phyloP scores from a whole-genome alignment of 1,140 invertebrate species.

The Drosophila sturtevanti region DNA sequence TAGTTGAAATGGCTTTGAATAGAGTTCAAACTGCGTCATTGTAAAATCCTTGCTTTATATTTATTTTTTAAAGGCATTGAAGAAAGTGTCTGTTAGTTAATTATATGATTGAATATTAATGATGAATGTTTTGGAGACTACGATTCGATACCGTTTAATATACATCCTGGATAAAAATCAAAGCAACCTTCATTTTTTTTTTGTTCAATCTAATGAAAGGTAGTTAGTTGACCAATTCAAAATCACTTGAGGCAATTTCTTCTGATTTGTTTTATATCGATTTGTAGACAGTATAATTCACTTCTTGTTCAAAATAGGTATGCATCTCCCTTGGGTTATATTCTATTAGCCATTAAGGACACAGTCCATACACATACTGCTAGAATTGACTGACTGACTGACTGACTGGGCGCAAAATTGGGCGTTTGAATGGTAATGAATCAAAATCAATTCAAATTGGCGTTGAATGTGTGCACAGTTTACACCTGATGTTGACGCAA shows the following conservation, averaged over 20 bases:
- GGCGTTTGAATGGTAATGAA: constrained; percentile 38
- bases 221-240: neutral
- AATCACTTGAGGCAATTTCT: neutral
- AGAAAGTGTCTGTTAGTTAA: neutral
- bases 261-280: constrained; percentile 1
- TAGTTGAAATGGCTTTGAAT: too few relatives aligned
- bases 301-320: neutral
- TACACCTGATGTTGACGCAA: constrained; percentile 40
- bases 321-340: neutral
- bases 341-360: neutral
- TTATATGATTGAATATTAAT: too few relatives aligned
- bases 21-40: too few relatives aligned
- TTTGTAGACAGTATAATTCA: neutral
- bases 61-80: neutral
- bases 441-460: constrained; percentile 58
- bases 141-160: too few relatives aligned
- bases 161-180: too few relatives aligned
- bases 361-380: too few relatives aligned
- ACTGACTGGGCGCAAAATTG: too few relatives aligned
- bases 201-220: too few relatives aligned
- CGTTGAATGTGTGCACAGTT: constrained; percentile 26
- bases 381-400: too few relatives aligned
- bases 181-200: too few relatives aligned
- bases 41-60: too few relatives aligned
- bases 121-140: too few relatives aligned